A percentile compares a stretch with the other conserved stretches of the same genome.
Evolutionary conservation across 2,888 invertebrate species (phyloP).

Genomic region (Nemotelus pantherinus): DNA sequence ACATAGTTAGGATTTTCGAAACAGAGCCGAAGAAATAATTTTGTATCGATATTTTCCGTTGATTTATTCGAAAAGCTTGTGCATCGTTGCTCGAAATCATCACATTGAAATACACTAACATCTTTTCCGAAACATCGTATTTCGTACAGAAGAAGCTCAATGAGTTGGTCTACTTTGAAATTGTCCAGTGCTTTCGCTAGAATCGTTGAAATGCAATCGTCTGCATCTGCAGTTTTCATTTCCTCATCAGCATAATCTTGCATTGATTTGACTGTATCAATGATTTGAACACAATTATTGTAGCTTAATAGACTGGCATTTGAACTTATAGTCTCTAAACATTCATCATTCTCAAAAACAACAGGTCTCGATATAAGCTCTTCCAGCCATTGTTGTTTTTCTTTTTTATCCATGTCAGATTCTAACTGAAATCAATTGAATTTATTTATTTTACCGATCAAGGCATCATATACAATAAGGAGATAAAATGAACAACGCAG

Average conservation of each 20-base stretch:
- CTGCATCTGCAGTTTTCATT: conserved; percentile 6
- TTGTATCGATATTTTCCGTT: conserved; percentile 52
- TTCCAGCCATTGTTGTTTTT: conserved; percentile 52
- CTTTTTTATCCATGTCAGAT: conserved; percentile 20
- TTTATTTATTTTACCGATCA: too few relatives aligned
- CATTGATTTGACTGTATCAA: conserved; percentile 53
- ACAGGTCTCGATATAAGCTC: conserved; percentile 56
- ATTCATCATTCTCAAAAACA: conserved; percentile 58
- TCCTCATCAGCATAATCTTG: conserved; percentile 48
- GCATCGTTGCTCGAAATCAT: conserved; percentile 52
- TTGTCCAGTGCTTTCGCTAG: conserved; percentile 54
- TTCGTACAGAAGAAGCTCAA: conserved; percentile 53
- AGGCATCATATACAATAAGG: too few relatives aligned
- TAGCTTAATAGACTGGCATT: conserved; percentile 54
- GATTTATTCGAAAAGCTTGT: conserved; percentile 58
- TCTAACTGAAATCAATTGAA: conserved; percentile 1
- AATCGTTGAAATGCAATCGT: conserved; percentile 52
- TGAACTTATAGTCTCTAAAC: conserved; percentile 55
- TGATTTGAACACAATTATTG: conserved; percentile 54
- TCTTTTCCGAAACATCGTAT: conserved; percentile 53
- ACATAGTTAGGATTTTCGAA: conserved; percentile 56
- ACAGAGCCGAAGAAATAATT: conserved; percentile 55
- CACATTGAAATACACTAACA: conserved; percentile 49
- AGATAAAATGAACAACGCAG: too few relatives aligned
- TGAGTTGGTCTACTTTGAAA: conserved; percentile 53